Conservation (phyloP, 2,888 invertebrate species). For the Brachypalpus laphriformis region DNA sequence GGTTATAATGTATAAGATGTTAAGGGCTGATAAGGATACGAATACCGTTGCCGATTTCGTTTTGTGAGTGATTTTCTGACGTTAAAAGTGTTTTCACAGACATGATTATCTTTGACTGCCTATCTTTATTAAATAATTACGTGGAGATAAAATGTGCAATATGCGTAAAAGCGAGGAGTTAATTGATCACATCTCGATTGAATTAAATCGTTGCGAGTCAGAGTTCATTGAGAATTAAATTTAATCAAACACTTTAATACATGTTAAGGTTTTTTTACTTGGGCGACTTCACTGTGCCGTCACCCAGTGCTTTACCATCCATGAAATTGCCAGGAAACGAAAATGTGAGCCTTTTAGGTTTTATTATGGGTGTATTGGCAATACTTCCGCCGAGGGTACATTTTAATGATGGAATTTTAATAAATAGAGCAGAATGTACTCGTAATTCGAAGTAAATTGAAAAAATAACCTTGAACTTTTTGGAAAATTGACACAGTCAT, state of each 20-base stretch:
- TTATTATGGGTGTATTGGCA: background rate
- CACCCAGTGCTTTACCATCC: background rate
- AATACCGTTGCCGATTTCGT: slow-evolving; percentile 7
- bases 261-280: background rate
- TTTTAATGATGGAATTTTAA: background rate
- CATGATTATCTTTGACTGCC: slow-evolving; percentile 20
- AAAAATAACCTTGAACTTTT: too few relatives aligned
- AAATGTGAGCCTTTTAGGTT: background rate
- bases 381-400: background rate
- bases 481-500: too few relatives aligned
- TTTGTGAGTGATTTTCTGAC: slow-evolving; percentile 22
- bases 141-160: slow-evolving; percentile 28
- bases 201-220: background rate
- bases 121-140: slow-evolving; percentile 41
- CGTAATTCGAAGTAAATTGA: background rate
- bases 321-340: background rate
- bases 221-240: background rate
- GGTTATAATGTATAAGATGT: slow-evolving; percentile 40
- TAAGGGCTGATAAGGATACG: background rate
- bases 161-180: slow-evolving; percentile 3
- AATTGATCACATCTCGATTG: background rate
- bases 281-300: background rate
- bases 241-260: background rate
- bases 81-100: slow-evolving; percentile 18
- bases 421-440: background rate